Conservation (phyloP, 2,888 invertebrate genomes). For the Netelia virgata region DNA sequence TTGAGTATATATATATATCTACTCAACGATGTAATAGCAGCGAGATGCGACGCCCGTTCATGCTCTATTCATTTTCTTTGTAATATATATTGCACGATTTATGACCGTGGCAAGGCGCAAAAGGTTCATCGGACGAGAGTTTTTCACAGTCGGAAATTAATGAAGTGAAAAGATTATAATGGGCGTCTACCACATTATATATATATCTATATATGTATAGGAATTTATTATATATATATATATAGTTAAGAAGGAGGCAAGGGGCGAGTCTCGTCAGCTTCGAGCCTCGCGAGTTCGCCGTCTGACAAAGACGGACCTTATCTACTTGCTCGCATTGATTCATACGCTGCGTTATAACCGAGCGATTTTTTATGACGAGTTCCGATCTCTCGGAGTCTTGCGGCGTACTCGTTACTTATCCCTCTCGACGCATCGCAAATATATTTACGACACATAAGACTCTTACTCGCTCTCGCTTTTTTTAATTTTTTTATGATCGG, state of each 20-base stretch:
- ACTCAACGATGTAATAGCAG: conserved; percentile 18
- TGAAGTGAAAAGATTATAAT: conserved; percentile 56
- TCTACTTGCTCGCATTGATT: conserved; percentile 45
- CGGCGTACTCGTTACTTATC: conserved; percentile 15
- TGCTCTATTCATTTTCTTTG: conserved; percentile 44
- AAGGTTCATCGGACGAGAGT: conserved; percentile 54
- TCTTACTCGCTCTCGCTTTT: neutral
- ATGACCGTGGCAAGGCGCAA: conserved; percentile 5
- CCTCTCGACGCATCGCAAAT: conserved; percentile 14
- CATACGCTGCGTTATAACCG: neutral
- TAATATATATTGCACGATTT: conserved; percentile 54
- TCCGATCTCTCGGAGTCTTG: conserved; percentile 38
- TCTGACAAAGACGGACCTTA: conserved; percentile 54
- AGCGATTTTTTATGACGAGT: conserved; percentile 6
- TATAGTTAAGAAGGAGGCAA: no score
- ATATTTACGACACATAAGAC: neutral
- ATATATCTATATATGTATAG: neutral
- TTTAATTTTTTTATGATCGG: conserved; percentile 14
- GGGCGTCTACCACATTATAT: conserved; percentile 28
- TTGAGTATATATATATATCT: conserved; percentile 8
- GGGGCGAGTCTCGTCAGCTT: neutral
- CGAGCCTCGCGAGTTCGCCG: neutral
- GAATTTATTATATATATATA: no score
- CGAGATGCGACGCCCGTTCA: conserved; percentile 39
- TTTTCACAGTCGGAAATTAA: conserved; percentile 56